phyloP scores from a whole-genome alignment of 2,113 vertebrate species.

The Proterorhinus semilunaris region DNA sequence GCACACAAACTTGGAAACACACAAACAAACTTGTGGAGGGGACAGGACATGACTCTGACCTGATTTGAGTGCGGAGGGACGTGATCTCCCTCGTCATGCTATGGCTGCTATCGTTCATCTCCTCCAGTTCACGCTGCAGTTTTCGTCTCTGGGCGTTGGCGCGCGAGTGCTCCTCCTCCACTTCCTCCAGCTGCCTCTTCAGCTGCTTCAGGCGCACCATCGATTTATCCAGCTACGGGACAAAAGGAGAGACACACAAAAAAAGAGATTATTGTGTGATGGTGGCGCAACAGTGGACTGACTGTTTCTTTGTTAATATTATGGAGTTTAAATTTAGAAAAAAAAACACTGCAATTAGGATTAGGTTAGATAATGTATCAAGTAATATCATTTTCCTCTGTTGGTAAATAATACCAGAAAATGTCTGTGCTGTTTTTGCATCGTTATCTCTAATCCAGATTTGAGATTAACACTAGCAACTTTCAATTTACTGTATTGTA shows the following conservation, averaged over 20 bases:
- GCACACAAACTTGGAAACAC: slow-evolving; percentile 6
- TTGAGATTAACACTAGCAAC: no score
- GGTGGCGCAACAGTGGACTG: background rate
- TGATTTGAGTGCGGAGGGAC: slow-evolving; percentile 91
- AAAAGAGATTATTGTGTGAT: slow-evolving; percentile 47
- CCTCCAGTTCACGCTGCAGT: slow-evolving; percentile 93
- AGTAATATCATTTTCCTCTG: no score
- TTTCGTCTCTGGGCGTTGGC: slow-evolving; percentile 93
- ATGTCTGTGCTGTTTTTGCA: no score
- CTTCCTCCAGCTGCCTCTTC: slow-evolving; percentile 96
- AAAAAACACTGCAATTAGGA: slow-evolving; percentile 58
- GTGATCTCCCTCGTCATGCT: slow-evolving; percentile 91
- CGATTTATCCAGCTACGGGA: slow-evolving; percentile 77
- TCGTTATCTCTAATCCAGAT: no score
- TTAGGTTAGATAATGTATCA: slow-evolving; percentile 30
- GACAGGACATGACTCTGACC: slow-evolving; percentile 71
- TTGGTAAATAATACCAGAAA: no score
- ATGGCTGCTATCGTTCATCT: slow-evolving; percentile 86
- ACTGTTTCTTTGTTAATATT: slow-evolving; percentile 11
- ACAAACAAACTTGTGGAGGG: background rate
- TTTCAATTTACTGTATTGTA: no score
- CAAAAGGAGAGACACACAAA: slow-evolving; percentile 10
- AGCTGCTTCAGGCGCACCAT: slow-evolving; percentile 89
- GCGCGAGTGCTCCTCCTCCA: slow-evolving; percentile 94
- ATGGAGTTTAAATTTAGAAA: slow-evolving; percentile 44